phyloP scores from a whole-genome alignment of 2,797 vertebrate genomes.

The Semotilus atromaculatus region DNA sequence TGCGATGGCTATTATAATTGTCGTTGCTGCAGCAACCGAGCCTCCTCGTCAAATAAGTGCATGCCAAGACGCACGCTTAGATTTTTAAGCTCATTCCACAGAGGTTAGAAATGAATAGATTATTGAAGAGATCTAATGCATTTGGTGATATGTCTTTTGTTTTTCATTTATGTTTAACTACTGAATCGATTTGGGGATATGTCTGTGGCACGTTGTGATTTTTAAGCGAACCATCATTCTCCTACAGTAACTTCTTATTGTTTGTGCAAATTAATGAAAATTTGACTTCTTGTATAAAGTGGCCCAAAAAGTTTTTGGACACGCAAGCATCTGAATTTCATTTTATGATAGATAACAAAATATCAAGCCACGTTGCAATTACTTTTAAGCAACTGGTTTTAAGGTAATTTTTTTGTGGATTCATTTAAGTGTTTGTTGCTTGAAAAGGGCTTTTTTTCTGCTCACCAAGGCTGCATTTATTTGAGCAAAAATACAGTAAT shows the following conservation, averaged over 20 bases:
- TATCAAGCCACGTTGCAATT: neutral
- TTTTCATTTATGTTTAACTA: conserved; percentile 35
- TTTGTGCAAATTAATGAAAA: neutral
- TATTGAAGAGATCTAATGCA: conserved; percentile 47
- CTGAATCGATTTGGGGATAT: conserved; percentile 7
- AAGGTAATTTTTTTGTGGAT: neutral
- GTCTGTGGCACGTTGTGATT: neutral
- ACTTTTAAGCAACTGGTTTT: neutral
- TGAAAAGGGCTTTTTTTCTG: neutral
- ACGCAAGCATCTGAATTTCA: neutral
- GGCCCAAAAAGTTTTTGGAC: neutral
- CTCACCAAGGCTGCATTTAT: neutral
- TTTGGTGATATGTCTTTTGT: conserved; percentile 24
- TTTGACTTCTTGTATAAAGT: neutral
- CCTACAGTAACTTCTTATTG: neutral
- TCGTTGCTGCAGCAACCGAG: conserved; percentile 50
- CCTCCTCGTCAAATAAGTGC: conserved; percentile 43
- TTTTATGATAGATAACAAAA: neutral
- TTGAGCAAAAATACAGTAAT: neutral
- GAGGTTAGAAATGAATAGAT: conserved; percentile 45
- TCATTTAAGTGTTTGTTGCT: neutral
- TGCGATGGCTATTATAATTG: conserved; percentile 45
- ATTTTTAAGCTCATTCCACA: conserved; percentile 41
- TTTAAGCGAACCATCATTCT: neutral
- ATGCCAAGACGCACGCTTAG: conserved; percentile 21